Base-by-base conservation (phyloP, 1,140 invertebrate genomes). In the Maniola jurtina region DNA sequence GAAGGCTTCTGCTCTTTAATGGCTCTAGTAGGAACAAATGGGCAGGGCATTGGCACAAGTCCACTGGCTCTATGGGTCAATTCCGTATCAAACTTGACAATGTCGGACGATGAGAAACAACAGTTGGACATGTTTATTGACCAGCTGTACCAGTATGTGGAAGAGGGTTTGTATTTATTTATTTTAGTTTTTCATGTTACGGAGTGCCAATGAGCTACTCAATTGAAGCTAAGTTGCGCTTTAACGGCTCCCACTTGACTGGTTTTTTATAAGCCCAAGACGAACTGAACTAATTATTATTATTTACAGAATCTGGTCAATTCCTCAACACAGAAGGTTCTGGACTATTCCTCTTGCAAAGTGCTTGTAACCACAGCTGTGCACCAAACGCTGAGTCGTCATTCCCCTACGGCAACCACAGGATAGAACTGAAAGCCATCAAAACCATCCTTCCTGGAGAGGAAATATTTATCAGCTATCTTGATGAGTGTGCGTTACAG, bases 251-350 rank as follows among this genome's bases (percentile, higher is more conserved):
- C n/a, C n/a, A n/a, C n/a, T n/a, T n/a, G n/a, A n/a, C n/a, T n/a
- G n/a, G n/a, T n/a, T n/a, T n/a, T n/a, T n/a, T n/a, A n/a, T n/a
- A n/a, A n/a, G n/a, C n/a, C n/a, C n/a, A n/a, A n/a, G n/a, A n/a
- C n/a, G n/a, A n/a, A n/a, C n/a, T n/a, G n/a, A n/a, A n/a, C n/a
- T n/a, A n/a, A n/a, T 25, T 40, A 35, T 16, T 47, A 50, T 48
- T 16, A 55, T 52, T 58, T 60, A 36, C 83, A 97, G 96, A 95
- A 83, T 95, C 96, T 52, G 98, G 97, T 15, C 92, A 94, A 65
- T 99, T 99, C 86, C 85, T 99, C 13, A 97, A 99, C 84, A 97
- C 95, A 86, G 98, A 99, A 93, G 98, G 98, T 2, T 97, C 97
- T 14, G 98, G 96, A 2, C 88, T 99, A 0, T 99, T 97, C 89